Conservation (phyloP, 2,113 vertebrate genomes). For the Platysteira castanea region DNA sequence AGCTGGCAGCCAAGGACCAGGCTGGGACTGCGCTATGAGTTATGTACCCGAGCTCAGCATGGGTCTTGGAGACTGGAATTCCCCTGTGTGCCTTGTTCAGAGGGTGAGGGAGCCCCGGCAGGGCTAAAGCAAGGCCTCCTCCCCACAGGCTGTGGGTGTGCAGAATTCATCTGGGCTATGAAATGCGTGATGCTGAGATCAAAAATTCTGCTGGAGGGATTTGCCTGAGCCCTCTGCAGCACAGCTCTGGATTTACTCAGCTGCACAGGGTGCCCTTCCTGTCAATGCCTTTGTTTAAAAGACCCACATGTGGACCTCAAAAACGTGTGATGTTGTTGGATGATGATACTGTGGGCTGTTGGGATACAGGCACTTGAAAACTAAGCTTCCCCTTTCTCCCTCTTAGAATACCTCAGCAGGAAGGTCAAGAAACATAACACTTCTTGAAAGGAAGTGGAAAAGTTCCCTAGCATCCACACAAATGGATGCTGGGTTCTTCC, state of each 20-base stretch:
- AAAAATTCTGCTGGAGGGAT: background rate
- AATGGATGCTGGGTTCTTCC: background rate
- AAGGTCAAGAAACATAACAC: background rate
- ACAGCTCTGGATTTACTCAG: background rate
- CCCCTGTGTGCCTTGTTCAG: background rate
- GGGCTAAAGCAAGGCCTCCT: background rate
- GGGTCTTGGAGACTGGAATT: background rate
- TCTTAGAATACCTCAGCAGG: background rate
- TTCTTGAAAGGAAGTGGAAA: background rate
- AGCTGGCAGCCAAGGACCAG: background rate
- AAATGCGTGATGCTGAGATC: background rate
- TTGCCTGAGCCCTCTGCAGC: background rate
- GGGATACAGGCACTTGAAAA: background rate
- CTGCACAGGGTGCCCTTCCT: background rate
- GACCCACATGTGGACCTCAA: background rate
- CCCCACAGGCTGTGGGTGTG: background rate
- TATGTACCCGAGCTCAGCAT: background rate
- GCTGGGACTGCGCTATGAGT: accelerated
- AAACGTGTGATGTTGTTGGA: background rate
- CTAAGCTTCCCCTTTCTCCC: background rate
- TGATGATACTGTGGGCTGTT: background rate
- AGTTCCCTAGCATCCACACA: background rate
- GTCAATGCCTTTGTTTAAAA: background rate
- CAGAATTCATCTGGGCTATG: background rate
- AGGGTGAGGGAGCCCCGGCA: background rate